phyloP scores from a whole-genome alignment of 2,797 vertebrate species.

The Furcifer pardalis region DNA sequence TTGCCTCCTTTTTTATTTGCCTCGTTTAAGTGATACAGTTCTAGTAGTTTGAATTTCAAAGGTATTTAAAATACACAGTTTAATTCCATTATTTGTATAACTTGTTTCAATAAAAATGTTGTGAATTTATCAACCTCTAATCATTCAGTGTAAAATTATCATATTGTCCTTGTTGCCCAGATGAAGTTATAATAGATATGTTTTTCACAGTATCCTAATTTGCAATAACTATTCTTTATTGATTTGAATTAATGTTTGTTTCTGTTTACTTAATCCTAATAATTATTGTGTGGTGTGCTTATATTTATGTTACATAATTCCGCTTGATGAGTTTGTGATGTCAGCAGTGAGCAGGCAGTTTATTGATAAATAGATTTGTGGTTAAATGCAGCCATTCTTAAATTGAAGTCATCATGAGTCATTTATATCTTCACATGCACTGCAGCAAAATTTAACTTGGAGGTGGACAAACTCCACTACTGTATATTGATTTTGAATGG shows the following conservation, averaged over 20 bases:
- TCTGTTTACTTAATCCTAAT: not conserved
- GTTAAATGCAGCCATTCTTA: too few species aligned
- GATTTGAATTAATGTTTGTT: not conserved
- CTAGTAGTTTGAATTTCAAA: constrained; percentile 46
- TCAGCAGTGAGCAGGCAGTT: not conserved
- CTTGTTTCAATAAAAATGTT: constrained; percentile 50
- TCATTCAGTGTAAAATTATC: constrained; percentile 9
- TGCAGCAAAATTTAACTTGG: not conserved
- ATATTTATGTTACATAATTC: not conserved
- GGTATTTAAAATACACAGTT: constrained; percentile 49
- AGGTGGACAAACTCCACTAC: not conserved
- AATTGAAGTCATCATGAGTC: not conserved
- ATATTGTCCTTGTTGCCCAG: constrained; percentile 20
- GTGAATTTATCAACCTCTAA: constrained; percentile 35
- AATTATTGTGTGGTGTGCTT: not conserved
- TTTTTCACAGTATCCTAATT: constrained; percentile 14
- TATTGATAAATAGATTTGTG: not conserved
- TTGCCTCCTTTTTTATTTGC: constrained; percentile 33
- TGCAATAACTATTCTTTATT: not conserved
- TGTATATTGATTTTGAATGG: not conserved
- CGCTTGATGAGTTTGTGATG: not conserved
- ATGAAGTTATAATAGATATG: too few species aligned
- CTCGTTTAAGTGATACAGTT: constrained; percentile 44
- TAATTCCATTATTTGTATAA: constrained; percentile 52
- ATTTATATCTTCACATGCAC: not conserved